Base-by-base conservation (phyloP, 2,113 vertebrate genomes). In the Psittacula cyanocephala region DNA sequence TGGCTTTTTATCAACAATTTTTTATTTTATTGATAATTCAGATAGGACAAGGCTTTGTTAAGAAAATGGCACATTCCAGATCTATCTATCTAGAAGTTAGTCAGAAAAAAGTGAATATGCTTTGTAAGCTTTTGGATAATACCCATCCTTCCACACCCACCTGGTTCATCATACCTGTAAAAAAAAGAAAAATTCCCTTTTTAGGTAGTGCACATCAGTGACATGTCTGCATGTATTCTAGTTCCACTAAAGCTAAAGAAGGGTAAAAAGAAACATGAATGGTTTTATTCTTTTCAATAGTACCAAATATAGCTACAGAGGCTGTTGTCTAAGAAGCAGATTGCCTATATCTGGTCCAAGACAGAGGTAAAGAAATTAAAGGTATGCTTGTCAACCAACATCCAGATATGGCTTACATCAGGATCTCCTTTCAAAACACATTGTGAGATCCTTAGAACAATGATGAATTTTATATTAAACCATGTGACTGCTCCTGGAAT, bases 321-420 rank as follows among this genome's bases (percentile, higher is more conserved):
- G 83, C 52, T 74, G 41, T 70, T 95, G 25, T 78, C 35, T 60
- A 71, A 83, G 91, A 92, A 81, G 41, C 8, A 10, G 31, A 47
- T 86, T 86, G 28, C 27, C 53, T 88, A 10, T 49, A 50, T 88
- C 25, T 85, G 52, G 17, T 63, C 37, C n/a, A 75, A 68, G 80
- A 76, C 46, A 90, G 75, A 62, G 46, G 52, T 67, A 81, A 74
- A 90, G 55, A 85, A 85, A 71, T 75, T 53, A 35, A 85, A 86
- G 46, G 10, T 82, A 25, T 63, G 31, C n/a, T 94, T 88, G 50
- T 85, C 62, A 88, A 17, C 29, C 41, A 52, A 6, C 24, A n/a
- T 81, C 53, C 44, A 70, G 70, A 43, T 79, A 23, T 1, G 13
- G 16, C 23, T 88, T 82, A 29, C 22, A 9, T 75, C 71, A 68